Evolutionary conservation across 2,888 invertebrate genomes (phyloP).

Genomic region (Heliconius cydno): DNA sequence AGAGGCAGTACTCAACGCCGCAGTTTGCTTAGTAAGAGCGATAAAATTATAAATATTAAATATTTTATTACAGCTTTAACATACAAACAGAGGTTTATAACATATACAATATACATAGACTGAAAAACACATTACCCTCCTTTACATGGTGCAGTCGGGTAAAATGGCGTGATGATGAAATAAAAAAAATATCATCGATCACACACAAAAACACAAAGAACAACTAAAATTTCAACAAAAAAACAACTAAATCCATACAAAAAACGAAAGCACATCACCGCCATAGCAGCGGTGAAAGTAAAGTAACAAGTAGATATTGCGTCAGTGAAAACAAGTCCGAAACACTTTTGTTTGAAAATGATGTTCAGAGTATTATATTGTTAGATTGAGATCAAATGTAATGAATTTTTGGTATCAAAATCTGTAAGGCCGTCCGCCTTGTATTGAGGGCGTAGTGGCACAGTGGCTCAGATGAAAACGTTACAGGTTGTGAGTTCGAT

Average conservation of each 20-base stretch:
- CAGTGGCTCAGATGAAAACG: too few species aligned
- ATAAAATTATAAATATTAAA: too few species aligned
- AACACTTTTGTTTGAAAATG: constrained; percentile 1
- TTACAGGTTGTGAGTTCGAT: not conserved
- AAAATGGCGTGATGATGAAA: too few species aligned
- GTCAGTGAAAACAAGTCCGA: not conserved
- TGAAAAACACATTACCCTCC: too few species aligned
- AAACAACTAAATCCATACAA: not conserved
- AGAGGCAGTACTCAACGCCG: not conserved
- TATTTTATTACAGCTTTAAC: too few species aligned
- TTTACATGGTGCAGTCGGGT: too few species aligned
- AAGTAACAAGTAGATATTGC: not conserved
- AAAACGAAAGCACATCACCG: not conserved
- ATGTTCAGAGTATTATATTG: not conserved
- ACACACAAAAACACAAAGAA: not conserved
- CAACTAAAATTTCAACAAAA: not conserved
- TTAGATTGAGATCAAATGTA: not conserved
- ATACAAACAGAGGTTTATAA: too few species aligned
- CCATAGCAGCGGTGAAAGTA: not conserved
- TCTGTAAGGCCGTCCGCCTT: too few species aligned
- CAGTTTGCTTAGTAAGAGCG: not conserved
- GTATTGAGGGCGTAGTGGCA: not conserved
- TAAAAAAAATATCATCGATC: not conserved
- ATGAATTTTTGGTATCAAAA: not conserved
- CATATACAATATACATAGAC: too few species aligned